Base-by-base conservation (phyloP, 1,140 invertebrate species). In the Papilio machaon region DNA sequence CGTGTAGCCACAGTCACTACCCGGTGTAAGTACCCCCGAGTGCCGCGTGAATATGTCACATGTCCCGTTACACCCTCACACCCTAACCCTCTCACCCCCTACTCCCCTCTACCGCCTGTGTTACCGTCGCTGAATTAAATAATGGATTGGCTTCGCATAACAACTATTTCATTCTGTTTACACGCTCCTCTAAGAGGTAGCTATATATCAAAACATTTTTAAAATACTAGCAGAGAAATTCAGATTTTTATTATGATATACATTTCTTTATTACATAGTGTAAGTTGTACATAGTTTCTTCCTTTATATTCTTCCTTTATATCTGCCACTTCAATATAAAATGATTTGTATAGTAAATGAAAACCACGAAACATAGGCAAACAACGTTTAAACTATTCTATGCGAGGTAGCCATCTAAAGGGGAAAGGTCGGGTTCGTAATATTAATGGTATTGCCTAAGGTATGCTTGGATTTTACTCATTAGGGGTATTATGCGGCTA, bases 401-500 rank as follows among this genome's bases (percentile, higher is more conserved):
- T 80, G 77, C 49, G 81, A 79, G 80, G 85, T 88, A 88, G 84
- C 86, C 87, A 90, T 90, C 84, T 89, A 86, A 89, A 89, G 86
- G 87, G 90, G 88, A 85, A 86, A 86, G 84, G 82, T 82, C 85
- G 90, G 86, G 86, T 85, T 88, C 87, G 90, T 90, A 91, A 92
- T 92, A 94, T 93, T 93, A 93, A 94, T 93, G 92, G 89, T 89
- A 92, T 89, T 89, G 89, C 88, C 90, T 86, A 90, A 93, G 91
- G 91, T 92, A 94, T 94, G 91, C 90, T 89, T 90, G 92, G 92
- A 93, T 94, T 94, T 92, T 94, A 93, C 91, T 93, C 92, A 94
- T 94, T 94, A 92, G 88, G 89, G 91, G 91, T 94, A 90, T 94
- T 93, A 93, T 91, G 89, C 85, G 90, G 88, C 87, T 90, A 83